phyloP scores from a whole-genome alignment of 92 coral and sea anemone genomes.

The Porites divaricata region DNA sequence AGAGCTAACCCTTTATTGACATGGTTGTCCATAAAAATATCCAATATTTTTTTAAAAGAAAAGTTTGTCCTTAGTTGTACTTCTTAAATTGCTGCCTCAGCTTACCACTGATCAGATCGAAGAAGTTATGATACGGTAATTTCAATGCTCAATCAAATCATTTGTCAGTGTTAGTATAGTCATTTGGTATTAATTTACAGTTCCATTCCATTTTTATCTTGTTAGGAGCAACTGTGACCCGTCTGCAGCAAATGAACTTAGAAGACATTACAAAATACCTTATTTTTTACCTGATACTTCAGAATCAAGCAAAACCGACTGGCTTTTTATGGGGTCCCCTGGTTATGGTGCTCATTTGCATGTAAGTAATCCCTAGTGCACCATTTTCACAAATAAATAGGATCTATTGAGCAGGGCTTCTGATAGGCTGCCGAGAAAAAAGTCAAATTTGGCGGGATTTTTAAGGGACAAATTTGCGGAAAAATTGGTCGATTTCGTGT shows the following conservation, averaged over 20 bases:
- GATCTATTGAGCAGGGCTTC: too few relatives aligned
- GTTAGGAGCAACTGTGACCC: slow-evolving; percentile 98
- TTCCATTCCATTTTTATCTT: not conserved
- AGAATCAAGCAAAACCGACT: slow-evolving; percentile 96
- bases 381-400: too few relatives aligned
- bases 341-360: slow-evolving; percentile 97
- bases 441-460: too few relatives aligned
- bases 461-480: too few relatives aligned
- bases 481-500: too few relatives aligned
- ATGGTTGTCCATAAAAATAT: too few relatives aligned
- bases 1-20: too few relatives aligned
- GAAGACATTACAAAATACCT: slow-evolving; percentile 88
- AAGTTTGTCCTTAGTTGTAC: not conserved
- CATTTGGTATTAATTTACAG: too few relatives aligned
- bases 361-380: slow-evolving; percentile 50
- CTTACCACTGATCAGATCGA: too few relatives aligned
- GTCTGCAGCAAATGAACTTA: slow-evolving; percentile 87
- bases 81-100: too few relatives aligned
- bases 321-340: slow-evolving; percentile 99
- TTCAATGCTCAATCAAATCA: not conserved
- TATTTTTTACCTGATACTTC: slow-evolving; percentile 95
- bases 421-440: too few relatives aligned
- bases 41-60: not conserved
- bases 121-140: not conserved
- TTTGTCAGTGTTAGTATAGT: too few relatives aligned